phyloP scores from a whole-genome alignment of 2,797 vertebrate genomes.

The Phoeniculus purpureus region DNA sequence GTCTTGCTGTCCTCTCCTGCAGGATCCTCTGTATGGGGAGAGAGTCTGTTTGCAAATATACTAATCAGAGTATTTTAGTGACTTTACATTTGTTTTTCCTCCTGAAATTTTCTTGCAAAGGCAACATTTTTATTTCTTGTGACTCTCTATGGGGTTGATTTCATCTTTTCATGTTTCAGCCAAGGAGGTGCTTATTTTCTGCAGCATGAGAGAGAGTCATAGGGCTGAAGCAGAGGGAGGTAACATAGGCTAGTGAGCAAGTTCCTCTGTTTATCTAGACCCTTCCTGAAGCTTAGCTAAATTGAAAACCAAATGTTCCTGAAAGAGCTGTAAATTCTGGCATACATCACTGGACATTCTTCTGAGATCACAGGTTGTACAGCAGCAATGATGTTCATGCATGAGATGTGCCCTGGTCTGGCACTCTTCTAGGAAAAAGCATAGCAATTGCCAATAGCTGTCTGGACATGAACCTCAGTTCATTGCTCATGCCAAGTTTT shows the following conservation, averaged over 20 bases:
- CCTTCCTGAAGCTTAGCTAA: background rate
- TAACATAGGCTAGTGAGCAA: background rate
- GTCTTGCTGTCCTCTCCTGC: background rate
- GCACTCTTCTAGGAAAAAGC: background rate
- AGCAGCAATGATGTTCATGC: too few species aligned
- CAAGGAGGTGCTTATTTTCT: background rate
- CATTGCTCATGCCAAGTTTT: too few species aligned
- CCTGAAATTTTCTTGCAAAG: background rate
- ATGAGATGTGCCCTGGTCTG: background rate
- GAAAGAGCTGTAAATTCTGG: too few species aligned
- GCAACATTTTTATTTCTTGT: background rate
- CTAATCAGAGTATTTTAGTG: conserved; percentile 9
- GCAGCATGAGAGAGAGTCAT: background rate
- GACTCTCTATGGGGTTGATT: background rate
- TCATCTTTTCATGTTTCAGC: background rate
- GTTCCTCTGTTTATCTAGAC: background rate
- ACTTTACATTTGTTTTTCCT: background rate
- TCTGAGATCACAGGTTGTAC: background rate
- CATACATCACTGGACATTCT: background rate
- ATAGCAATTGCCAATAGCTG: rapidly evolving
- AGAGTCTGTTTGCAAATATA: background rate
- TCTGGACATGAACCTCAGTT: background rate
- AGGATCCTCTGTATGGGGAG: background rate
- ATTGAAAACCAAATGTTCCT: rapidly evolving
- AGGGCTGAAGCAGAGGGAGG: background rate